Base-by-base conservation (phyloP, 2,888 invertebrate species). In the Dorcus hopei region DNA sequence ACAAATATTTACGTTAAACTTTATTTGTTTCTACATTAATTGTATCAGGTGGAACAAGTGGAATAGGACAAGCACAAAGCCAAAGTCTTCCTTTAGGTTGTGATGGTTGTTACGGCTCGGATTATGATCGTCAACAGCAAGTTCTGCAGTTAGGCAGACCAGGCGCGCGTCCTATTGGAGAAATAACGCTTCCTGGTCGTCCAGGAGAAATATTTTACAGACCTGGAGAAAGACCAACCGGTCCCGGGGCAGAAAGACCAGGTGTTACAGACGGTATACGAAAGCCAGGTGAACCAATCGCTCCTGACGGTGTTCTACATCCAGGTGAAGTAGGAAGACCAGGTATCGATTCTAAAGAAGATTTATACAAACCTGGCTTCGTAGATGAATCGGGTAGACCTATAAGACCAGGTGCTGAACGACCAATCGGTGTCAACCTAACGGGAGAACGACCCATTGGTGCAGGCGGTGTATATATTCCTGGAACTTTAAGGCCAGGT, bases 11-110 rank as follows among this genome's bases (percentile, higher is more conserved):
- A 19, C 9, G 23, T 26, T 14, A 38, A 11, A 33, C 9, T 38
- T 45, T 51, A 42, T 39, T 33, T 7, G 11, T 43, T 11, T 14
- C 42, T 14, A 42, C 11, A 16, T 14, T 54, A 49, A 49, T 57
- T 53, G 63, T 79, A 80, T 66, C 67, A 93, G 92, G 85, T 80
- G 92, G 92, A 48, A 85, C 82, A 62, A 88, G 87, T 72, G 93
- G 93, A 55, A 92, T 93, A 90, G 93, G 93, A 0, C 92, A 92
- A 80, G 93, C 93, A 0, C 93, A 93, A 78, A 92, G 92, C 77
- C 93, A 93, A 78, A 89, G 90, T 50, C 83, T 86, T 59, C 85
- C 87, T 52, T 84, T 86, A 50, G 83, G 82, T 60, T 90, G 90
- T 67, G 87, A 86, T n/a, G 88, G 85, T 49, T 90, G 89, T 73